Evolutionary conservation across 2,888 invertebrate species (phyloP), one percentile per base, ranked within the genome.

Genomic region (Cyclophora albipunctata): DNA sequence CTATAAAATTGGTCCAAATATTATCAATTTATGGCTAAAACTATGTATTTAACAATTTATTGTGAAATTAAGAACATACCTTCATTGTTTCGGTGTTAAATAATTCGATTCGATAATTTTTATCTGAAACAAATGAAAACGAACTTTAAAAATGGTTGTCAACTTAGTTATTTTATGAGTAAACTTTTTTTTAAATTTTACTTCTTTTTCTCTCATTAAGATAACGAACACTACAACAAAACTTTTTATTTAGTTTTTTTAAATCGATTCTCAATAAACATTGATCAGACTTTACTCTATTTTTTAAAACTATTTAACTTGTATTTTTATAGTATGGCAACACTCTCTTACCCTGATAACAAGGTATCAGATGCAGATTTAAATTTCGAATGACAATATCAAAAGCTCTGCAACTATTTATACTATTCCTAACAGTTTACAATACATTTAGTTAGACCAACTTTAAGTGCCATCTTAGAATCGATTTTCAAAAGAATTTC

Each of bases 361-460:
- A 5, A 5, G 37, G 20, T 20, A 60, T 65, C 58, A 50, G 59
- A 62, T 58, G 57, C 58, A 58, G 59, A 54, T 49, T 57, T 62
- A 59, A 68, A 51, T 59, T 62, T 64, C 54, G 81, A 81, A 78
- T 84, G 81, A 62, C 73, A 57, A 68, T 63, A 62, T 66, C 60
- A 45, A 54, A 63, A 59, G 42, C 57, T 54, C 57, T 54, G 51
- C 71, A 69, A 63, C 67, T 80, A 81, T 84, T 78, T 84, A 83
- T 84, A 84, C 71, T 45, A 51, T 49, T 52, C 53, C 20, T 3
- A 52, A 68, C 20, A 64, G 66, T 66, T 62, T 56, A 75, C 76
- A 75, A 75, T 69, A 50, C 60, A 37, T 37, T 53, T 55, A 50
- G 55, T 54, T 53, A 53, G 20, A 64, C 69, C 57, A 66, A 51